Evolutionary conservation across 2,113 vertebrate species (phyloP).

Genomic region (Ia io): DNA sequence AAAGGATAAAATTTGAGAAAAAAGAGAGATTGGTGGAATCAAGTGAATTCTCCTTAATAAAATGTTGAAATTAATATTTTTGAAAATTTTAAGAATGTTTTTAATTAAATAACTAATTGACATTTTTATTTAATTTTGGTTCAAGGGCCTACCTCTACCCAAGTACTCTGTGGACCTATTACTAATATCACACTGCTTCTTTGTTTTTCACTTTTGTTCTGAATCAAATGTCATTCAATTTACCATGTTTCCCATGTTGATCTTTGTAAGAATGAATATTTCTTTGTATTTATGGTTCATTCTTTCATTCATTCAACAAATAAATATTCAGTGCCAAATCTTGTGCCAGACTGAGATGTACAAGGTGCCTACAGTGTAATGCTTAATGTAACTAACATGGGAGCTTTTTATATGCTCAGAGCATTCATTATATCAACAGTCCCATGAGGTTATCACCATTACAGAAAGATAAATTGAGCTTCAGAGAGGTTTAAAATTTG

Average conservation of each 20-base stretch:
- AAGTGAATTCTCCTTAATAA: neutral
- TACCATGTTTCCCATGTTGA: neutral
- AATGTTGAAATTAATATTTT: neutral
- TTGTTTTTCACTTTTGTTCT: neutral
- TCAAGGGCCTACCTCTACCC: neutral
- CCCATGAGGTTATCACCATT: neutral
- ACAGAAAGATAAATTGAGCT: neutral
- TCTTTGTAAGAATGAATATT: neutral
- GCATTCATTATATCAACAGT: neutral
- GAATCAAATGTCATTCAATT: neutral
- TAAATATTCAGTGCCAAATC: neutral
- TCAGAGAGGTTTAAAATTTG: neutral
- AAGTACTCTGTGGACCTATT: neutral
- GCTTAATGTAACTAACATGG: neutral
- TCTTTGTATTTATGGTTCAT: neutral
- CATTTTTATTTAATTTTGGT: neutral
- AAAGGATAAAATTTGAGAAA: neutral
- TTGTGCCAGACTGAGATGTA: neutral
- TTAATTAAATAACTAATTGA: neutral
- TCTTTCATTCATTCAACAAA: constrained; percentile 12
- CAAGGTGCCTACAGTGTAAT: neutral
- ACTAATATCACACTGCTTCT: neutral
- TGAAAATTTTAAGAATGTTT: neutral
- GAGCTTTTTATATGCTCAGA: neutral
- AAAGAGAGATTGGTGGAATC: neutral